These are phyloP conservation scores for Ptycholaimellus sp. DNA, from an alignment of 2,888 invertebrate species.

Conservation along the genomic window DNA sequence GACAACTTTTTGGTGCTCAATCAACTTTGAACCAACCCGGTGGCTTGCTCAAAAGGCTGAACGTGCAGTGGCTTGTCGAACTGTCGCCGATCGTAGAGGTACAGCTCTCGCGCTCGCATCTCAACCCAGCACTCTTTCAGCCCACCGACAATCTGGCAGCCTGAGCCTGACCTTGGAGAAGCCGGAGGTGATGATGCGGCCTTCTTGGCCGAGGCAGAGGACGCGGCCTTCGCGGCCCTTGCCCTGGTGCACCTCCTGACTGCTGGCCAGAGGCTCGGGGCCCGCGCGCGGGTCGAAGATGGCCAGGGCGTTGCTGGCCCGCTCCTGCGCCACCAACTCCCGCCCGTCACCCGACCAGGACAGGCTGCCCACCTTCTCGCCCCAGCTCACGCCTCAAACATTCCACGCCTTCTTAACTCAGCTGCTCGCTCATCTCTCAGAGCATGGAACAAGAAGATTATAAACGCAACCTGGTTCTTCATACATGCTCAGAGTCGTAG, in stretches of 20 bases:
- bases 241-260: slow-evolving; percentile 13
- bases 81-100: slow-evolving; percentile 61
- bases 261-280: slow-evolving; percentile 12
- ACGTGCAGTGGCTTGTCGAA: slow-evolving; percentile 42
- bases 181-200: slow-evolving; percentile 59
- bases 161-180: slow-evolving; percentile 52
- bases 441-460: too few relatives aligned
- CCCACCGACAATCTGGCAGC: too few relatives aligned
- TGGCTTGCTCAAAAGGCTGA: slow-evolving; percentile 56
- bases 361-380: slow-evolving; percentile 50
- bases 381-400: too few relatives aligned
- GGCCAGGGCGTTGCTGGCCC: slow-evolving; percentile 27
- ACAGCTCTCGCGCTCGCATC: slow-evolving; percentile 60
- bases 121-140: too few relatives aligned
- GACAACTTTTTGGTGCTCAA: too few relatives aligned
- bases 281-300: slow-evolving; percentile 28
- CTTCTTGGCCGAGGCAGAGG: slow-evolving; percentile 64
- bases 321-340: slow-evolving; percentile 46
- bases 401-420: too few relatives aligned
- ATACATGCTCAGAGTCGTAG: too few relatives aligned
- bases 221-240: slow-evolving; percentile 35
- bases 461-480: too few relatives aligned
- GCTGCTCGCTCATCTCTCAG: too few relatives aligned
- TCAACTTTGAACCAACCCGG: slow-evolving; percentile 45
- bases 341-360: slow-evolving; percentile 71